Evolutionary conservation across 2,888 invertebrate genomes (phyloP), one percentile per base, ranked within the genome.

Genomic region (Epinotia demarniana): DNA sequence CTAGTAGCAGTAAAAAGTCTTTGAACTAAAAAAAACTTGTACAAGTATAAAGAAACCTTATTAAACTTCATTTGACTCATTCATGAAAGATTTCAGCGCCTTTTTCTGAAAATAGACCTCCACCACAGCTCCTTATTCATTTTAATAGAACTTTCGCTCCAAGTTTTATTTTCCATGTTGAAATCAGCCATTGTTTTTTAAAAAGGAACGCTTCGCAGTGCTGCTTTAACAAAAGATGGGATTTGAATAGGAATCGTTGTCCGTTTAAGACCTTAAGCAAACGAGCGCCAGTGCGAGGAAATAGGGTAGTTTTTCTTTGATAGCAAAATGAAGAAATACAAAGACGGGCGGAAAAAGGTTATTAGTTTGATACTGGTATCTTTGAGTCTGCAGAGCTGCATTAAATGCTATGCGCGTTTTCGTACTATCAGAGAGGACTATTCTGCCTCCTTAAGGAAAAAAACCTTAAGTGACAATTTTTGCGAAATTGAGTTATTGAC

Each of bases 91-190:
- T 60, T 69, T 23, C 67, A 57, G 12, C 16, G 23, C 46, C 58
- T 69, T 69, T 69, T 46, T 53, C 49, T 33, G 19, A 49, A 58
- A 58, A 67, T 9, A 73, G 68, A 62, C 16, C 18, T 2, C 53
- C 12, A 0, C 43, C 53, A 13, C 46, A 57, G 27, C 58, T 68
- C 53, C 27, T 73, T 68, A 73, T 68, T 73, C 73, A 73, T 67
- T 73, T 68, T 73, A 73, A 67, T 73, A 73, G 60, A 73, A 73
- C 67, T 67, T 61, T 53, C 55, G 19, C 33, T 67, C 66, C 33
- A 16, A 73, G 23, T 68, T 60, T 73, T 68, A 73, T 73, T 73
- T 73, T 68, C 53, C 73, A 73, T 57, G 69, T 69, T 60, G 69
- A 60, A 69, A 69, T 69, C 69, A 60, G 16, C 58, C 27, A 46